A percentile compares a stretch with the other conserved stretches of the same genome.
phyloP scores from a whole-genome alignment of 2,797 vertebrate species.

The Pagetopsis macropterus region DNA sequence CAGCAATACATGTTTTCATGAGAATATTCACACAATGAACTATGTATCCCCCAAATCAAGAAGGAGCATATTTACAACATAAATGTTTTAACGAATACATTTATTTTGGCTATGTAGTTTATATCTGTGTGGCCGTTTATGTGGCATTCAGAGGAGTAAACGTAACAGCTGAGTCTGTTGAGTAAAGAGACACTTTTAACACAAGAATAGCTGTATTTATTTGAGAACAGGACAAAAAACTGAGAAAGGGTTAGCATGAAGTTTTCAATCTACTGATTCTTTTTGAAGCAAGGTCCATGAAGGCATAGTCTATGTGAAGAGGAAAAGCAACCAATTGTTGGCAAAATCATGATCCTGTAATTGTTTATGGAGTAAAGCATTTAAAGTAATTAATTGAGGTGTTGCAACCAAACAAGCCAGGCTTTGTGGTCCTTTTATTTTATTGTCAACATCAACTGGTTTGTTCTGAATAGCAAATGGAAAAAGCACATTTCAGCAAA shows the following conservation, averaged over 20 bases:
- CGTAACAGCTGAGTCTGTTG: conserved; percentile 48
- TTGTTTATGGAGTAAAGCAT: conserved; percentile 50
- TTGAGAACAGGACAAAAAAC: conserved; percentile 48
- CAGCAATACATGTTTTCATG: no score
- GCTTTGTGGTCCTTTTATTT: conserved; percentile 35
- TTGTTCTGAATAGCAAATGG: conserved; percentile 51
- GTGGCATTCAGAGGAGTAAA: conserved; percentile 39
- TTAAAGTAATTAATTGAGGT: conserved; percentile 55
- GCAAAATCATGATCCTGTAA: conserved; percentile 25
- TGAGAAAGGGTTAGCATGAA: conserved; percentile 53
- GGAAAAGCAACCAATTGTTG: conserved; percentile 28
- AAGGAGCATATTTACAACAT: background rate
- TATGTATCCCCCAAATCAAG: no score
- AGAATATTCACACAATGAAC: no score
- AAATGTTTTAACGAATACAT: background rate
- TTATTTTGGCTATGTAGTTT: conserved; percentile 13
- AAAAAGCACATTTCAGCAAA: conserved; percentile 69
- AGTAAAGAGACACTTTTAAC: conserved; percentile 66
- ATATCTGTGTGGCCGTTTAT: conserved; percentile 16
- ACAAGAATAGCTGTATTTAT: conserved; percentile 64
- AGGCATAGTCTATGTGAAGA: background rate
- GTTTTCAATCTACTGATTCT: conserved; percentile 50
- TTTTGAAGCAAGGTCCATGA: conserved; percentile 47
- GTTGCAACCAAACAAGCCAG: conserved; percentile 25
- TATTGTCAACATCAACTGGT: conserved; percentile 48